A percentile compares a stretch with the other conserved stretches of the same genome.
These are phyloP conservation scores for Microvelia longipes DNA, from an alignment of 1,140 invertebrate genomes.

Conservation along the genomic window DNA sequence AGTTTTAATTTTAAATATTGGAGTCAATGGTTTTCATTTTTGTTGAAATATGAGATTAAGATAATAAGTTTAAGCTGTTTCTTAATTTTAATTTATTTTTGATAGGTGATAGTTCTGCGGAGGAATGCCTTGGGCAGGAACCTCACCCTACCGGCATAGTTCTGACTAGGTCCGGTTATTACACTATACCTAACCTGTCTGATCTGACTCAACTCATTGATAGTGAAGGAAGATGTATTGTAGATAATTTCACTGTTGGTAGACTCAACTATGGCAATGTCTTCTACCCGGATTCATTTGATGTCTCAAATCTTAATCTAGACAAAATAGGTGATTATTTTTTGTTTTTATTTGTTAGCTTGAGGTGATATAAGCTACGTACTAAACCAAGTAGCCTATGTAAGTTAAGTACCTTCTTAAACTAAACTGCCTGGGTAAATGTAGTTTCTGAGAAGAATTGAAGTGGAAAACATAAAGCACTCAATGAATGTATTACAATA, in stretches of 20 bases:
- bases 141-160: conserved; percentile 43
- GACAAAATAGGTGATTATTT: conserved; percentile 47
- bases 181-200: conserved; percentile 64
- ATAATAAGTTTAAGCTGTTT: too few species aligned
- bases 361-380: too few species aligned
- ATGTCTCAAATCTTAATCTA: conserved; percentile 76
- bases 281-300: conserved; percentile 68
- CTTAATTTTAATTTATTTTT: background rate
- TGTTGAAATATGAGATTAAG: too few species aligned
- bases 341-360: background rate
- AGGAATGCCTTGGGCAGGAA: background rate
- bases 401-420: too few species aligned
- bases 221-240: conserved; percentile 61
- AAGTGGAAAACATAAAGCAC: too few species aligned
- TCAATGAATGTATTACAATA: too few species aligned
- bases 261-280: conserved; percentile 84
- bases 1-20: too few species aligned
- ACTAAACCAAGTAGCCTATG: too few species aligned
- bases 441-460: too few species aligned
- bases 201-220: conserved; percentile 47
- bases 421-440: too few species aligned
- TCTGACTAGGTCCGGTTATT: conserved; percentile 61
- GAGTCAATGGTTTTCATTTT: too few species aligned
- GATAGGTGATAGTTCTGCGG: background rate
- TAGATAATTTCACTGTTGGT: conserved; percentile 82